Evolutionary conservation across 2,113 vertebrate genomes (phyloP).

Genomic region (Spheniscus mendiculus): DNA sequence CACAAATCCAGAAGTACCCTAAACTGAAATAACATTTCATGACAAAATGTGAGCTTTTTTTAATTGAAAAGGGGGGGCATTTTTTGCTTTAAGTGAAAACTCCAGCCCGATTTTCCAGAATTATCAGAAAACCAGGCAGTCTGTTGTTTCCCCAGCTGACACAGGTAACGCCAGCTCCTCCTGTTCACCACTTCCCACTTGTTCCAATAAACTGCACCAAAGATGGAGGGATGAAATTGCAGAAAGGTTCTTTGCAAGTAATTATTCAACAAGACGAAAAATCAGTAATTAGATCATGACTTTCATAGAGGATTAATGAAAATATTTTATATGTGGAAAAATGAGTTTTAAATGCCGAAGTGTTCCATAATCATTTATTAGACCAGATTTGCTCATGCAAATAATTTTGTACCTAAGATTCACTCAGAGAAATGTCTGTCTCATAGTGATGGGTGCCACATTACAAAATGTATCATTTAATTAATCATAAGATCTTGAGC

Average conservation of each 20-base stretch:
- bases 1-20: background rate
- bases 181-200: rapidly evolving
- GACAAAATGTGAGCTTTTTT: background rate
- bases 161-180: background rate
- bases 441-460: background rate
- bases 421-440: background rate
- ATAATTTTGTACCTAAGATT: background rate
- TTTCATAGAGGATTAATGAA: slow-evolving; percentile 20
- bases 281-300: background rate
- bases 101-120: background rate
- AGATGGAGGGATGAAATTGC: background rate
- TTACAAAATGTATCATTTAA: background rate
- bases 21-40: background rate
- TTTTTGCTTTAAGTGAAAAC: background rate
- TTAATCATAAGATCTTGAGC: background rate
- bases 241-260: background rate
- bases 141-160: background rate
- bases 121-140: background rate
- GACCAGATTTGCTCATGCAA: background rate
- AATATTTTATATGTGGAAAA: background rate
- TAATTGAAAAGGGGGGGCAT: background rate
- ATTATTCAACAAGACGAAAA: background rate
- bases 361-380: background rate
- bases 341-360: background rate
- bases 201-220: background rate